Percentiles rank a stretch among this genome's conserved stretches.
These are phyloP conservation scores for Tetramorium parvispinum DNA, from an alignment of 1,140 invertebrate genomes.

Conservation along the genomic window DNA sequence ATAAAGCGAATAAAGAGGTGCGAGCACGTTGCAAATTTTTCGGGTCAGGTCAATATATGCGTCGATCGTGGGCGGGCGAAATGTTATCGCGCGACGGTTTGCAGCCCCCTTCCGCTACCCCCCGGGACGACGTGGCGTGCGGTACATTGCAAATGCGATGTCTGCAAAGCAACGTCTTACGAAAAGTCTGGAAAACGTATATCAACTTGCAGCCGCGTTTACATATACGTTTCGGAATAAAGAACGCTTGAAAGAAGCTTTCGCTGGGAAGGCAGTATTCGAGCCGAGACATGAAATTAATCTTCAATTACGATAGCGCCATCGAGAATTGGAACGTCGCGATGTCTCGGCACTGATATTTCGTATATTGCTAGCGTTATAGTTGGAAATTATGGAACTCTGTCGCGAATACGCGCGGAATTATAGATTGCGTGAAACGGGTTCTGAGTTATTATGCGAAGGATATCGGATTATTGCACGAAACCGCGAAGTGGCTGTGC, in stretches of 20 bases:
- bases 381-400: neutral
- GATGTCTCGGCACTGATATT: neutral
- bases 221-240: neutral
- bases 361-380: neutral
- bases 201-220: neutral
- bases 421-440: neutral
- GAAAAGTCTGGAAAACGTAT: neutral
- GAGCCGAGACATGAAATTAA: neutral
- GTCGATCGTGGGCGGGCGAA: conserved; percentile 4
- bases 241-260: neutral
- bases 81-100: neutral
- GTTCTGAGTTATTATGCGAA: neutral
- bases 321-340: neutral
- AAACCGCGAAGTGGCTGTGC: neutral
- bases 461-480: neutral
- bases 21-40: conserved; percentile 27
- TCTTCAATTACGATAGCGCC: neutral
- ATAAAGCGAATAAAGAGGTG: conserved; percentile 44
- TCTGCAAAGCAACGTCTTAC: conserved; percentile 22
- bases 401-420: neutral
- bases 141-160: conserved; percentile 18
- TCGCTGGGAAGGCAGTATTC: neutral
- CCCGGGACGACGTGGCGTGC: neutral
- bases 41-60: neutral
- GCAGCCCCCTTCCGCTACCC: conserved; percentile 17